Conservation (phyloP, 37 sponge, comb jelly and placozoan species). For the Tethya wilhelma region DNA sequence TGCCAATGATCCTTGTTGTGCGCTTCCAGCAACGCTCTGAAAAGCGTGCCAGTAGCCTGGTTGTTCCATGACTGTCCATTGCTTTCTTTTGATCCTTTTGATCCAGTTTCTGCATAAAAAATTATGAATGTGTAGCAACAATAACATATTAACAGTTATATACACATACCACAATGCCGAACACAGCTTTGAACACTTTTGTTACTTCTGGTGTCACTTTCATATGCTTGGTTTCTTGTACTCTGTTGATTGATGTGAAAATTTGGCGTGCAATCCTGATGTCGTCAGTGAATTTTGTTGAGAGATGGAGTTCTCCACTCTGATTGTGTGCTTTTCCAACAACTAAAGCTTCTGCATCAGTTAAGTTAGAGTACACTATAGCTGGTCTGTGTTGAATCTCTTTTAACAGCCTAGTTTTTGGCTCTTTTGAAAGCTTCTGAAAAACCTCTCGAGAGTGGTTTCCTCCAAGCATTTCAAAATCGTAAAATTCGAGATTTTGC, state of each 20-base stretch:
- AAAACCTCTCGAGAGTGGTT: background rate
- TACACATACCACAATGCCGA: background rate
- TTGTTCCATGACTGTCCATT: background rate
- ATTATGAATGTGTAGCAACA: background rate
- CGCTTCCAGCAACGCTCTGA: background rate
- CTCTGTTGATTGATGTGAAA: background rate
- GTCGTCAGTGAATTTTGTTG: background rate
- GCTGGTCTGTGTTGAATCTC: background rate
- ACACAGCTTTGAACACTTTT: background rate
- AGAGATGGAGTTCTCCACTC: background rate
- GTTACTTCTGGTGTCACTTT: background rate
- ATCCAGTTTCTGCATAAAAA: background rate
- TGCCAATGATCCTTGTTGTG: background rate
- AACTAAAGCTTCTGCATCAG: background rate
- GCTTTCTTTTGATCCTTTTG: background rate
- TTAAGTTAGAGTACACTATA: background rate
- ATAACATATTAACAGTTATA: background rate
- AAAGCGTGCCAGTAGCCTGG: background rate
- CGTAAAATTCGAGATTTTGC: background rate
- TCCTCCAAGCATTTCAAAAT: background rate
- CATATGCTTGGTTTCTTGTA: background rate
- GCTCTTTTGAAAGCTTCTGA: background rate
- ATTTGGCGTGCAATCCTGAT: background rate
- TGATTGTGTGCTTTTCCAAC: background rate
- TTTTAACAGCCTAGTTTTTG: background rate